phyloP scores from a whole-genome alignment of 2,113 vertebrate genomes.

The Jacana jacana region DNA sequence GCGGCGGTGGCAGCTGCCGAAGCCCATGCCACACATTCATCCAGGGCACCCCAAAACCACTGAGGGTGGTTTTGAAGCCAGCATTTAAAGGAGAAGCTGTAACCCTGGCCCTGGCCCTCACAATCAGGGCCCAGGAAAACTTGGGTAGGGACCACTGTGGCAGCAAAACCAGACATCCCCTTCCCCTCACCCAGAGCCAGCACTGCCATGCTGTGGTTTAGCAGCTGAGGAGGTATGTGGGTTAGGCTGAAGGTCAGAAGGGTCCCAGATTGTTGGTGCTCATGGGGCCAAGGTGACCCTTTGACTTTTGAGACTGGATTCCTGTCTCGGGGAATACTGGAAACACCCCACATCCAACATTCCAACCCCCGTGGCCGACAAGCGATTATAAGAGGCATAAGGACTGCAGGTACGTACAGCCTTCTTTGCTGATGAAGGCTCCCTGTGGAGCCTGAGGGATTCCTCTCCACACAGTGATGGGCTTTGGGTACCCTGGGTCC shows the following conservation, averaged over 20 bases:
- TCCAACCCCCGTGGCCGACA: background rate
- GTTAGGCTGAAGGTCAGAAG: background rate
- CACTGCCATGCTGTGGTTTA: background rate
- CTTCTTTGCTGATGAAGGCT: conserved; percentile 96
- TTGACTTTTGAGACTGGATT: background rate
- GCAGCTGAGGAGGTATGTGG: background rate
- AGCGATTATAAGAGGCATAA: background rate
- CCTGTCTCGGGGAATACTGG: background rate
- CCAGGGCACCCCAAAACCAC: background rate
- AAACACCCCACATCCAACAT: background rate
- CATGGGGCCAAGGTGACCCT: background rate
- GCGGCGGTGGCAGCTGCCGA: background rate
- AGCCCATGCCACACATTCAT: background rate
- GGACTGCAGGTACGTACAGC: conserved; percentile 82
- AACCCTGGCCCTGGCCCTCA: background rate
- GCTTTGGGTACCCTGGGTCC: conserved; percentile 94
- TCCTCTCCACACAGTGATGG: conserved; percentile 95
- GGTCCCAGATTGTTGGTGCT: background rate
- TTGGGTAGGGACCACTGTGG: background rate
- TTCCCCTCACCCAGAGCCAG: background rate
- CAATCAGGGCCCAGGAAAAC: background rate
- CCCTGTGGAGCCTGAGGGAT: conserved; percentile 93
- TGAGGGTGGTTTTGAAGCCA: background rate
- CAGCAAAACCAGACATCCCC: background rate
- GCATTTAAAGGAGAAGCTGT: background rate